phyloP scores from a whole-genome alignment of 2,888 invertebrate genomes.

The Troilus luridus region DNA sequence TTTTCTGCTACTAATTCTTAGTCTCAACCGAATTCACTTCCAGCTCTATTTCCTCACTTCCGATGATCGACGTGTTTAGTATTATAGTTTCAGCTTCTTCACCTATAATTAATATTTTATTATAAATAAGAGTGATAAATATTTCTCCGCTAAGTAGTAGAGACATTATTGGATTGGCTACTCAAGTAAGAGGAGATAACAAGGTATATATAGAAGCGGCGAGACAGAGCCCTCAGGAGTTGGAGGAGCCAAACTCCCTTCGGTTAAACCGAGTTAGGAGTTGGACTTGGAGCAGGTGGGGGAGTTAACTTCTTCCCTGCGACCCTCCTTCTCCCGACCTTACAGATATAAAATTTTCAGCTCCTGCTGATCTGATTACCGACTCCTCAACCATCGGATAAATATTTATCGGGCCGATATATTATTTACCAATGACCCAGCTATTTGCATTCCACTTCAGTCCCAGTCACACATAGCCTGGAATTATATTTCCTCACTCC shows the following conservation, averaged over 20 bases:
- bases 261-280: constrained; percentile 36
- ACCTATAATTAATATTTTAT: too few species aligned
- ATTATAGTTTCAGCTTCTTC: too few species aligned
- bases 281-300: neutral
- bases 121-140: neutral
- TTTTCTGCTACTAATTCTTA: too few species aligned
- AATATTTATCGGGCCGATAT: neutral
- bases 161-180: neutral
- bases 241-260: neutral
- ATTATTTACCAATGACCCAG: neutral
- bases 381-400: neutral
- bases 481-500: constrained; percentile 17
- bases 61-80: too few species aligned
- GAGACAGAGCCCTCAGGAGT: neutral
- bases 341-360: constrained; percentile 20
- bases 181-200: neutral
- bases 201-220: neutral
- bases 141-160: neutral
- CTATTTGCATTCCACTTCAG: constrained; percentile 11
- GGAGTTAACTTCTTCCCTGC: neutral
- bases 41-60: too few species aligned
- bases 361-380: neutral
- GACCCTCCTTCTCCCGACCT: neutral
- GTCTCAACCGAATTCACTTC: too few species aligned
- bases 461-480: neutral